These are phyloP conservation scores for Microplitis mediator DNA, from an alignment of 1,140 invertebrate genomes.

Conservation along the genomic window DNA sequence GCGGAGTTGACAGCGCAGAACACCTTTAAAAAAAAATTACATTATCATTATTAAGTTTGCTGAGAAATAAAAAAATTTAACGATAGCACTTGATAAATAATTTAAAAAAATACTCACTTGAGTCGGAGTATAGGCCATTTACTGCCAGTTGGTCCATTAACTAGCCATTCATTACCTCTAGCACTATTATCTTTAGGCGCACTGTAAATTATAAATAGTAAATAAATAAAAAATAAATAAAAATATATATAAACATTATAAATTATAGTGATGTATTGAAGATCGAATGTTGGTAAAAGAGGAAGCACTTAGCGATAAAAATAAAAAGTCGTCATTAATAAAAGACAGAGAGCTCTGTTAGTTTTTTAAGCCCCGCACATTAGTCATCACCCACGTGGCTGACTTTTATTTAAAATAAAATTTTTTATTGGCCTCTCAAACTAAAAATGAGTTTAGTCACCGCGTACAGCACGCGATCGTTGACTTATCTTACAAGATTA, in stretches of 20 bases:
- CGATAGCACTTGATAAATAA: background rate
- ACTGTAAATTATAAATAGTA: constrained; percentile 40
- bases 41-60: background rate
- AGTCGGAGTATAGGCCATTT: constrained; percentile 55
- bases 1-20: constrained; percentile 57
- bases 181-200: constrained; percentile 44
- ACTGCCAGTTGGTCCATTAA: constrained; percentile 49
- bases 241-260: background rate
- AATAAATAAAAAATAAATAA: constrained; percentile 8
- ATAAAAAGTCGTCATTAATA: background rate
- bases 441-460: too few species aligned
- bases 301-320: constrained; percentile 2
- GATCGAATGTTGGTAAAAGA: constrained; percentile 22
- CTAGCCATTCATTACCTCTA: constrained; percentile 52
- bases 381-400: constrained; percentile 18
- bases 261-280: background rate
- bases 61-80: background rate
- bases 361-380: background rate
- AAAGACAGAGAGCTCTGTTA: constrained; percentile 17
- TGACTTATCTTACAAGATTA: too few species aligned
- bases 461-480: too few species aligned
- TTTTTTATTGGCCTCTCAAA: too few species aligned
- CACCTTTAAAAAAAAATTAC: constrained; percentile 46
- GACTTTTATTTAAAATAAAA: too few species aligned
- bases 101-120: constrained; percentile 47